Conservation (phyloP, 1,140 invertebrate species). For the Hylaeus anthracinus region DNA sequence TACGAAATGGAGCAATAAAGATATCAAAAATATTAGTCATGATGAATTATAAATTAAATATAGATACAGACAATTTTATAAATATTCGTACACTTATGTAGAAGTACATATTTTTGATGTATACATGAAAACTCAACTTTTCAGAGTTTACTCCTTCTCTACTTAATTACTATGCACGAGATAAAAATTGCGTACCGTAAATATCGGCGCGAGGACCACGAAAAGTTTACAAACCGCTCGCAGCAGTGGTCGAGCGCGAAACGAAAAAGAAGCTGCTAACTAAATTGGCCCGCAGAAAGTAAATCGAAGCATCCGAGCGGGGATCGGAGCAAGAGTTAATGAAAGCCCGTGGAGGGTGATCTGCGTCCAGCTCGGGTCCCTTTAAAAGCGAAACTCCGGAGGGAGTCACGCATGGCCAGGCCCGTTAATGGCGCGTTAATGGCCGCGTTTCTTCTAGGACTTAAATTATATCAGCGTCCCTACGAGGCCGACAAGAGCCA, state of each 20-base stretch:
- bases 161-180: too few relatives aligned
- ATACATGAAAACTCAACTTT: too few relatives aligned
- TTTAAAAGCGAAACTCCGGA: slow-evolving; percentile 62
- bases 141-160: too few relatives aligned
- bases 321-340: not conserved
- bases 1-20: too few relatives aligned
- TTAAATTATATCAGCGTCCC: slow-evolving; percentile 74
- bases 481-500: slow-evolving; percentile 51
- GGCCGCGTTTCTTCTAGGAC: slow-evolving; percentile 75
- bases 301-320: not conserved
- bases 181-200: too few relatives aligned
- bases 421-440: slow-evolving; percentile 76
- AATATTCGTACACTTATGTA: too few relatives aligned
- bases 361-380: slow-evolving; percentile 20
- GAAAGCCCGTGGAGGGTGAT: slow-evolving; percentile 1
- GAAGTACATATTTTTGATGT: too few relatives aligned
- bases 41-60: too few relatives aligned
- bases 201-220: not conserved
- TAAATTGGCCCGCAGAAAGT: not conserved
- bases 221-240: not conserved
- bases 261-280: too few relatives aligned
- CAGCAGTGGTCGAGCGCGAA: too few relatives aligned
- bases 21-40: too few relatives aligned
- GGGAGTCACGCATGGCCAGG: slow-evolving; percentile 74
- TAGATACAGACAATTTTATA: too few relatives aligned